Conservation (phyloP, 2,113 vertebrate species). For the Lichenostomus cassidix region DNA sequence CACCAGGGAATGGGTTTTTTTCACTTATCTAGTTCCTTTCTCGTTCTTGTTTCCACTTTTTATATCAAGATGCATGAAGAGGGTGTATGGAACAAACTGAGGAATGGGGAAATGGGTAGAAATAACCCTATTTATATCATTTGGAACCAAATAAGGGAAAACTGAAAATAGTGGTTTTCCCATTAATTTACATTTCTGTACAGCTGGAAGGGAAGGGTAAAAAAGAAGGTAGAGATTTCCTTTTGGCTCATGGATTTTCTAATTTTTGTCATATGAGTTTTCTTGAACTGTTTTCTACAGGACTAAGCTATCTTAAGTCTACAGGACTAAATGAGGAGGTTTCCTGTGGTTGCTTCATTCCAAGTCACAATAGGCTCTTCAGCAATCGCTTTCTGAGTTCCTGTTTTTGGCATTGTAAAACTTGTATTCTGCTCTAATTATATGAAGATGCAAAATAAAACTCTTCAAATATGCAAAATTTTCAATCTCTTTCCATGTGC, state of each 20-base stretch:
- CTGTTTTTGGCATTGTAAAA: neutral
- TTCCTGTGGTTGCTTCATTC: neutral
- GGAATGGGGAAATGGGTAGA: neutral
- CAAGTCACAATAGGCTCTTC: neutral
- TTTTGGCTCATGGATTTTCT: neutral
- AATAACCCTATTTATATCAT: accelerated
- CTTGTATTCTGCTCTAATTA: neutral
- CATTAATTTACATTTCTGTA: neutral
- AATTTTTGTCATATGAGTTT: neutral
- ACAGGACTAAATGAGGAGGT: neutral
- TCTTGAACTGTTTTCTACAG: neutral
- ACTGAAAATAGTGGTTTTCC: neutral
- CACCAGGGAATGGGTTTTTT: neutral
- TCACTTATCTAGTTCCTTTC: neutral
- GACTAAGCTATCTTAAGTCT: neutral
- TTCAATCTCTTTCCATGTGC: neutral
- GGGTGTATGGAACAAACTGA: neutral
- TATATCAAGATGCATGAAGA: neutral
- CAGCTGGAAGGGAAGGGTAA: neutral
- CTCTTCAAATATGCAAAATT: neutral
- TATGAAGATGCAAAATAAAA: neutral
- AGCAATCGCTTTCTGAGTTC: neutral
- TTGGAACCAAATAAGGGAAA: neutral
- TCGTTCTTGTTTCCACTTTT: neutral
- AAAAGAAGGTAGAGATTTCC: neutral